Evolutionary conservation across 2,797 vertebrate species (phyloP), one percentile per base, ranked within the genome.

Genomic region (Trachops cirrhosus): DNA sequence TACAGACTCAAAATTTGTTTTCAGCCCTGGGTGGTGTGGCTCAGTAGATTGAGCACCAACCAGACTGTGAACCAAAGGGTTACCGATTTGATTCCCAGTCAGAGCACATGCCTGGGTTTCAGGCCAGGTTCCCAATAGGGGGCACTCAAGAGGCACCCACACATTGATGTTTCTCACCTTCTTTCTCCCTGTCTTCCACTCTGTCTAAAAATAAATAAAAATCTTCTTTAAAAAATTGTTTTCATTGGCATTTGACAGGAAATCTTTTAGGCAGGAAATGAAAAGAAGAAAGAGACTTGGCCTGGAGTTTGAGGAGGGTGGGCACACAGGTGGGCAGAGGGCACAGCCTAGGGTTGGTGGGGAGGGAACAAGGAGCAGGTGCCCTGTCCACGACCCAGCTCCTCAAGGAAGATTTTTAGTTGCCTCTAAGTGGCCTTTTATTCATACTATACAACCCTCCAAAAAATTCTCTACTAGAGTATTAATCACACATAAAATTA

Each of bases 401-500:
- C 29, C 54, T 84, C 29, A n/a, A 59, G 29, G 46, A 18, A 15
- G 6, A 41, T 46, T 88, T 75, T 77, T 41, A 87, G 24, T 89
- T 77, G 74, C 22, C 10, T 91, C 62, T 77, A 59, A 57, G 46
- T 46, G 32, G 32, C 6, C 57, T 73, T 68, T 94, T 70, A 77
- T 91, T 75, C 50, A 94, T 64, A 89, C 44, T 86, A 41, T 50
- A 86, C 10, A 41, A 46, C 21, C 11, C 6, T 34, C 50, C 10
- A 59, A 32, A 64, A 64, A 62, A n/a, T 34, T 11, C 41, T 80
- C 50, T 74, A 34, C 54, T 74, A 85, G 18, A 88, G 52, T 73
- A 96, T 77, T 93, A 86, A 93, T 86, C 46, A 89, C 48, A 95
- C 68, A 52, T 54, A 79, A 90, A 96, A 92, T 85, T 62, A 54